These are phyloP conservation scores for Mus spretus DNA, from an alignment of 2,797 vertebrate species.

Conservation along the genomic window DNA sequence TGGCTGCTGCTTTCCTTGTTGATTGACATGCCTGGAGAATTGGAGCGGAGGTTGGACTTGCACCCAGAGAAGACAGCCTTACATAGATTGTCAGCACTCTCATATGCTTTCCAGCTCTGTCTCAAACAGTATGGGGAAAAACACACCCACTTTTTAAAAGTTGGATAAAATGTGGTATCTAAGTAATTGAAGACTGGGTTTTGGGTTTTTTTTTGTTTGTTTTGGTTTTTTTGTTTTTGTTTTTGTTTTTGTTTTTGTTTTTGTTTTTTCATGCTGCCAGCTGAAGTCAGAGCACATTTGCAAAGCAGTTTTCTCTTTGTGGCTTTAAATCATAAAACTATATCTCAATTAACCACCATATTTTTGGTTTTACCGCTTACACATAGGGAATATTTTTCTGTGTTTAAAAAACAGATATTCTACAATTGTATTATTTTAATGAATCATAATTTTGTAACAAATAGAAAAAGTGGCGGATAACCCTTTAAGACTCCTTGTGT, in stretches of 20 bases:
- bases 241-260: too few species aligned
- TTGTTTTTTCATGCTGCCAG: conserved; percentile 5
- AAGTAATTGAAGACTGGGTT: conserved; percentile 15
- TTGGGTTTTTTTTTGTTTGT: too few species aligned
- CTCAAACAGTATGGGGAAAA: conserved; percentile 62
- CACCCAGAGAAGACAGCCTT: conserved; percentile 13
- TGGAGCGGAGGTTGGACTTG: conserved; percentile 19
- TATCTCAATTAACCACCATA: conserved; percentile 19
- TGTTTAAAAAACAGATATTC: background rate
- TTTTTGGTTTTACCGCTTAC: conserved; percentile 38
- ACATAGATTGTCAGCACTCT: background rate
- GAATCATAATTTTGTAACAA: conserved; percentile 11
- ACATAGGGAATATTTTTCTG: background rate
- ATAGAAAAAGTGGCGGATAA: background rate
- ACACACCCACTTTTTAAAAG: conserved; percentile 53
- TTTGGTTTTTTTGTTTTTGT: too few species aligned
- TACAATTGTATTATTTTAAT: conserved; percentile 16
- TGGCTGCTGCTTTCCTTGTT: conserved; percentile 45
- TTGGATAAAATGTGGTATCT: conserved; percentile 60
- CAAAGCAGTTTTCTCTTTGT: conserved; percentile 11
- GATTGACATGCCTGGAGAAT: conserved; percentile 65
- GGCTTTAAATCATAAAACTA: conserved; percentile 39
- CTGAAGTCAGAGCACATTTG: conserved; percentile 31
- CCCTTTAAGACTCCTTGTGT: background rate
- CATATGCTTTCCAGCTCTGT: conserved; percentile 5